Conservation (phyloP, 2,113 vertebrate species). For the Coracopsis vasa region DNA sequence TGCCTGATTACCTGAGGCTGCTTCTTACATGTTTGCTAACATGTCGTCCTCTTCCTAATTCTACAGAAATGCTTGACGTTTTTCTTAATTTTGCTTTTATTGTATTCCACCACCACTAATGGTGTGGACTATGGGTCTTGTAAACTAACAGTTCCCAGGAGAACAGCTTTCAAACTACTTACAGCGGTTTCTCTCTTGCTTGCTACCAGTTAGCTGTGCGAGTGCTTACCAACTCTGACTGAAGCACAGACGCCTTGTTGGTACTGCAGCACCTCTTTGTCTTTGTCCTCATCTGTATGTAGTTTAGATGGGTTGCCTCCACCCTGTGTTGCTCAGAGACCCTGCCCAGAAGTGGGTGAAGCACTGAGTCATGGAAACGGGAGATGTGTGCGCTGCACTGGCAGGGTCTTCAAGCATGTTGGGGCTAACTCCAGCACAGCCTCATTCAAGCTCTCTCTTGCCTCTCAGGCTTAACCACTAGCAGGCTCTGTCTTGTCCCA, state of each 20-base stretch:
- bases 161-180: background rate
- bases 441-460: conserved; percentile 67
- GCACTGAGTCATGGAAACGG: conserved; percentile 29
- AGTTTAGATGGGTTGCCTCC: background rate
- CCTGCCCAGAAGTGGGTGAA: background rate
- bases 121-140: background rate
- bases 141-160: background rate
- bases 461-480: conserved; percentile 14
- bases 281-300: background rate
- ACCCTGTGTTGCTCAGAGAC: background rate
- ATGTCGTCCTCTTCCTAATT: background rate
- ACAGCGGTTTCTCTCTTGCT: background rate
- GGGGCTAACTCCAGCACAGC: conserved; percentile 45
- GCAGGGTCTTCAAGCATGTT: background rate
- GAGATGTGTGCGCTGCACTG: background rate
- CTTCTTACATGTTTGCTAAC: background rate
- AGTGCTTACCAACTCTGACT: background rate
- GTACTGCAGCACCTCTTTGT: background rate
- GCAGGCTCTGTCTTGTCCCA: conserved; percentile 70
- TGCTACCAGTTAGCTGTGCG: background rate
- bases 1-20: background rate
- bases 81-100: background rate
- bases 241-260: background rate
- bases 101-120: background rate
- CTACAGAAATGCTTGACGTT: background rate